Base-by-base conservation (phyloP, 2,888 invertebrate genomes). In the Lasioglossum oenotherae region DNA sequence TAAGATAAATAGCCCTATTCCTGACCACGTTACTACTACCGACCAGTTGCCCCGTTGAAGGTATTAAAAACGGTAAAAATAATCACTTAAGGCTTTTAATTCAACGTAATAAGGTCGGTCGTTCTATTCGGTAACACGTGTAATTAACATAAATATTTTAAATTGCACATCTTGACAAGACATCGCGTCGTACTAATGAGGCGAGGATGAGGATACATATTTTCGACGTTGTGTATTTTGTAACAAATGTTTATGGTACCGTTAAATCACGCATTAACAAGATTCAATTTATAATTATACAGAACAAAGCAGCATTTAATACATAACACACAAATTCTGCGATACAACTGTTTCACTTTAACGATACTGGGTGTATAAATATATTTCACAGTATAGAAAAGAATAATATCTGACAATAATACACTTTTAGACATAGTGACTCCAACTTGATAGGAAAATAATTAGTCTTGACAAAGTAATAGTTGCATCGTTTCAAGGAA, bases 121-220 rank as follows among this genome's bases (percentile, higher is more conserved):
- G 64, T 31, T 64, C 31, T 31, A 31, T 64, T 64, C 6, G 6
- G 64, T 64, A 31, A 64, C 64, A 31, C 64, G 64, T 16, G 14
- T 31, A 64, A 64, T 64, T 64, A 64, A 31, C 64, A 64, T 27
- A 64, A 64, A 64, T 64, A 31, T 64, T 64, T 64, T 31, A 16
- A 31, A 64, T 64, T 64, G 31, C 31, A 31, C 64, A 5, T 31
- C 31, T 31, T 6, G 64, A 16, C 64, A 31, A 31, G 31, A 16
- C 2, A 64, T 16, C 6, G 6, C 31, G 31, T 6, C 16, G n/a
- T 64, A 64, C 31, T 64, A 64, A 64, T 64, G 16, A 64, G 64
- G 0, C 16, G 31, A 16, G 16, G 31, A 64, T n/a, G 16, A 2
- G 4, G 57, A 12, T 57, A 57, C 2, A 57, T n/a, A n/a, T n/a